These are phyloP conservation scores for Thera britannica DNA, from an alignment of 2,888 invertebrate species.

Conservation along the genomic window DNA sequence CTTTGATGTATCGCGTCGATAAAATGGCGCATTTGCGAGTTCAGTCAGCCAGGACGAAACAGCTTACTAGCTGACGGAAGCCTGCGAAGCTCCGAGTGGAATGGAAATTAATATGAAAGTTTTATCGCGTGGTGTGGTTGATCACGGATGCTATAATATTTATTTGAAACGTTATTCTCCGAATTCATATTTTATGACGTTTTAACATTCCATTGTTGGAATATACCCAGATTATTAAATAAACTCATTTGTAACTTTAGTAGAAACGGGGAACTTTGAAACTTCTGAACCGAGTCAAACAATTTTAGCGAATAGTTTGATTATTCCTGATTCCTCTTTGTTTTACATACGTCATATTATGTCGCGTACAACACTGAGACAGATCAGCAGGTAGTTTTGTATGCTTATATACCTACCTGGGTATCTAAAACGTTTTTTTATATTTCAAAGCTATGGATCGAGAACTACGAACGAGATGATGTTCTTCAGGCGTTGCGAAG, in stretches of 20 bases:
- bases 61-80: conserved; percentile 42
- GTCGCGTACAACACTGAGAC: too few species aligned
- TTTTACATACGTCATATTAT: too few species aligned
- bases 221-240: neutral
- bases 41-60: conserved; percentile 38
- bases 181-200: conserved; percentile 14
- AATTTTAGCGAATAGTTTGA: too few species aligned
- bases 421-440: conserved; percentile 30
- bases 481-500: conserved; percentile 87
- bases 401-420: too few species aligned
- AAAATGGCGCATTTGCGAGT: conserved; percentile 38
- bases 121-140: conserved; percentile 37
- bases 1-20: conserved; percentile 38
- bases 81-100: conserved; percentile 37
- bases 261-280: too few species aligned
- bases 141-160: conserved; percentile 35
- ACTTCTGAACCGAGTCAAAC: too few species aligned
- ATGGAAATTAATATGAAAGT: conserved; percentile 41
- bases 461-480: conserved; percentile 86
- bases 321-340: too few species aligned
- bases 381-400: too few species aligned
- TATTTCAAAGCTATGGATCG: conserved; percentile 70
- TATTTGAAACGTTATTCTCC: conserved; percentile 28
- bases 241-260: too few species aligned
- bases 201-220: neutral